Conservation (phyloP, 2,888 invertebrate genomes). For the Pandemis cinnamomeana region DNA sequence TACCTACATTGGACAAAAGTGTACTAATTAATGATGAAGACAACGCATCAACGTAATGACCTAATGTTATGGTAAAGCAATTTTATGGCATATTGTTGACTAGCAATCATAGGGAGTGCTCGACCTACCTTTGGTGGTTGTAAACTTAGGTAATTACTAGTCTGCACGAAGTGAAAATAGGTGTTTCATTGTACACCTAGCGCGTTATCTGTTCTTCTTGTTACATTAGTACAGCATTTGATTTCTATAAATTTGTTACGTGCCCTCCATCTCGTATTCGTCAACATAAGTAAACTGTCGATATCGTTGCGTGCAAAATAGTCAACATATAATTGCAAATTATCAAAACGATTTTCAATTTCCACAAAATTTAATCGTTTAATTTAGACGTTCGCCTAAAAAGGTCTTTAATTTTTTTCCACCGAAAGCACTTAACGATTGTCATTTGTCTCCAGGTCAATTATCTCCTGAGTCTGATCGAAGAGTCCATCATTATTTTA, state of each 20-base stretch:
- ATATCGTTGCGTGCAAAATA: no score
- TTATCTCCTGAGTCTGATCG: conserved; percentile 59
- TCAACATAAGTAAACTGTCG: not conserved
- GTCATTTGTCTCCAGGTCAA: conserved; percentile 69
- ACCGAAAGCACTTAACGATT: conserved; percentile 18
- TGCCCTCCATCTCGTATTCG: no score
- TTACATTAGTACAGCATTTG: not conserved
- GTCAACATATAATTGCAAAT: no score
- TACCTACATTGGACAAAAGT: conserved; percentile 7
- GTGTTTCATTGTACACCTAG: not conserved
- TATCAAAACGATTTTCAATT: not conserved
- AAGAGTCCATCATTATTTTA: conserved; percentile 54
- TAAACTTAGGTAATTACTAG: conserved; percentile 6
- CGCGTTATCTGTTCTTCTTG: not conserved
- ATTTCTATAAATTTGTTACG: not conserved
- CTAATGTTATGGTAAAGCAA: conserved; percentile 19
- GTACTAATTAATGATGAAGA: conserved; percentile 27
- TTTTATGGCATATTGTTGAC: conserved; percentile 19
- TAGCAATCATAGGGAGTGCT: conserved; percentile 35
- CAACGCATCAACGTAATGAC: conserved; percentile 31
- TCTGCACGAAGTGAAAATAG: conserved; percentile 1
- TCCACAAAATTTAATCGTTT: not conserved
- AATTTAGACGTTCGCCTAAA: conserved; percentile 22
- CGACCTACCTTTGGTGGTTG: conserved; percentile 5
- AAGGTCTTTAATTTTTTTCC: conserved; percentile 11